Evolutionary conservation across 23 tunicate genomes (phyloP).

Genomic region (Halocynthia aurantium): DNA sequence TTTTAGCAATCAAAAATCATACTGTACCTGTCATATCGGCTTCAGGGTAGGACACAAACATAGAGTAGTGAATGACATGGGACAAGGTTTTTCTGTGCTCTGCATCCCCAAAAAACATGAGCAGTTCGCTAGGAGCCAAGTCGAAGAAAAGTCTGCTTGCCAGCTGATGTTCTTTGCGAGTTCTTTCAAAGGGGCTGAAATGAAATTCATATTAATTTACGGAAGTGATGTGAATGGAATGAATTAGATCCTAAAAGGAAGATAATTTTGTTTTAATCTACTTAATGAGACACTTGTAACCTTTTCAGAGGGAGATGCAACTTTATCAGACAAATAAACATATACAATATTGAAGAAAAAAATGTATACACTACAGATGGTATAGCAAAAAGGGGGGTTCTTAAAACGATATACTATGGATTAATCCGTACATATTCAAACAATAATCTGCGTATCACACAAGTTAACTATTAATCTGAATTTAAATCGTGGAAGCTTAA

Average conservation of each 20-base stretch:
- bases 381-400: too few relatives aligned
- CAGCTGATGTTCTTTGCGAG: conserved; percentile 47
- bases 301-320: not conserved
- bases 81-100: conserved; percentile 28
- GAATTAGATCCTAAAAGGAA: not conserved
- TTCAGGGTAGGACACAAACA: conserved; percentile 36
- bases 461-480: too few relatives aligned
- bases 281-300: not conserved
- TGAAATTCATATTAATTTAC: not conserved
- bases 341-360: too few relatives aligned
- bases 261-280: too few relatives aligned
- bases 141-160: conserved; percentile 42
- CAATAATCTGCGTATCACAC: too few relatives aligned
- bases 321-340: not conserved
- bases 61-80: conserved; percentile 43
- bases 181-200: conserved; percentile 63
- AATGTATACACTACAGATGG: too few relatives aligned
- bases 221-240: not conserved
- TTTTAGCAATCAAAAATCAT: too few relatives aligned
- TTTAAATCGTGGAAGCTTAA: too few relatives aligned
- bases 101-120: conserved; percentile 18
- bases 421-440: too few relatives aligned
- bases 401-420: too few relatives aligned
- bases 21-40: conserved; percentile 48
- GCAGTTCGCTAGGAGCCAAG: conserved; percentile 62